Evolutionary conservation across 2,113 vertebrate species (phyloP).

Genomic region (Hucho hucho): DNA sequence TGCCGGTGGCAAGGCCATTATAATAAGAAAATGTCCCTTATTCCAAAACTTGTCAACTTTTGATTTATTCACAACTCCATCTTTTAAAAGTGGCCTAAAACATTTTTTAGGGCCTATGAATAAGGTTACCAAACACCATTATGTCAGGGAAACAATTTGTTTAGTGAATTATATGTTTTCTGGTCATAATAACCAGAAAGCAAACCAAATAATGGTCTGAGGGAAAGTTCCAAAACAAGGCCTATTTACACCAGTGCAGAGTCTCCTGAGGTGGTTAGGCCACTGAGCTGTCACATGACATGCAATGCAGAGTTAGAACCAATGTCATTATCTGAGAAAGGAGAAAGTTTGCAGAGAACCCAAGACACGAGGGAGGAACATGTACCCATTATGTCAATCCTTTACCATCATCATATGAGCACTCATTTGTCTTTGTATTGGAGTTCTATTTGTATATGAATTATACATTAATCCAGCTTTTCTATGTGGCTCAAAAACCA

Average conservation of each 20-base stretch:
- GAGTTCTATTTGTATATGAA: constrained; percentile 3
- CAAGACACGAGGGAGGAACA: constrained; percentile 5
- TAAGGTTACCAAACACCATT: constrained; percentile 10
- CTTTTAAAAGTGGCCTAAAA: constrained; percentile 16
- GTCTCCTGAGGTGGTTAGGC: constrained; percentile 29
- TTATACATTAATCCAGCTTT: constrained; percentile 5
- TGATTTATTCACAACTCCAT: constrained; percentile 22
- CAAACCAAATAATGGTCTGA: not conserved
- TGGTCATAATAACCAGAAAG: not conserved
- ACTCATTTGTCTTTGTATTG: constrained; percentile 5
- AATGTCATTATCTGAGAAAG: constrained; percentile 35
- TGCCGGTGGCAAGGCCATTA: constrained; percentile 16
- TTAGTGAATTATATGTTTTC: constrained; percentile 1
- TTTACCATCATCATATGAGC: constrained; percentile 11
- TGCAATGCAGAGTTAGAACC: constrained; percentile 22
- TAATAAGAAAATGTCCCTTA: constrained; percentile 22
- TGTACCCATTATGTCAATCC: constrained; percentile 29
- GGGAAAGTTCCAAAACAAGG: constrained; percentile 13
- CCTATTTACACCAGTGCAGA: constrained; percentile 10
- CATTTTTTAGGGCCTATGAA: constrained; percentile 16
- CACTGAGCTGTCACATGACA: constrained; percentile 31
- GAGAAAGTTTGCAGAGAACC: constrained; percentile 10
- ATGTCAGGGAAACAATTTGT: not conserved
- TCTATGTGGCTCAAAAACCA: not conserved
- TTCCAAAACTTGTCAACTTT: constrained; percentile 18